Evolutionary conservation across 1,140 invertebrate genomes (phyloP).

Genomic region (Pteromalus puparum): DNA sequence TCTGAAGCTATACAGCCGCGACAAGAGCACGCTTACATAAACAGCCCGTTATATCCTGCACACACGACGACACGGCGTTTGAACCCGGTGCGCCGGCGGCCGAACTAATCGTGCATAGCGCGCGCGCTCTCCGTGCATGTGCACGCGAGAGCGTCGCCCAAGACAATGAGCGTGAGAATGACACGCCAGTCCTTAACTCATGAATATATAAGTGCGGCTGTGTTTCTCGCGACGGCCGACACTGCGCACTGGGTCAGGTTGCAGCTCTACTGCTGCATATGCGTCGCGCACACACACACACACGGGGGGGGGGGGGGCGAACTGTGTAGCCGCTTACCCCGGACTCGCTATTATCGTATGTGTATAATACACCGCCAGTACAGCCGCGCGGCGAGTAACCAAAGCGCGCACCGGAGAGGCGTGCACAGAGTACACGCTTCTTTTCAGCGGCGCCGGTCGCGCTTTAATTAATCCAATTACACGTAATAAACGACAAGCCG

Average conservation of each 20-base stretch:
- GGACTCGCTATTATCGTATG: neutral
- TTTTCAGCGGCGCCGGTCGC: neutral
- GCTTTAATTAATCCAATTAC: conserved; percentile 36
- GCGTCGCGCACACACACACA: too few relatives aligned
- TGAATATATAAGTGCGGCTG: neutral
- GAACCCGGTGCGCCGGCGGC: too few relatives aligned
- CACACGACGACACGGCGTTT: too few relatives aligned
- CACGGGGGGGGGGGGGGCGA: neutral
- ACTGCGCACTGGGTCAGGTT: neutral
- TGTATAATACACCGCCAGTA: neutral
- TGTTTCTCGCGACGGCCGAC: neutral
- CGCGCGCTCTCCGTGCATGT: too few relatives aligned
- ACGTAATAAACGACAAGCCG: conserved; percentile 14
- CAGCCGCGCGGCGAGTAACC: neutral
- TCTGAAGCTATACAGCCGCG: too few relatives aligned
- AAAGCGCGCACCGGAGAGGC: too few relatives aligned
- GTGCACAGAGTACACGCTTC: neutral
- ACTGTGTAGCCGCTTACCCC: neutral
- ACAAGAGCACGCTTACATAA: too few relatives aligned
- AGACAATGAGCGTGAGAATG: conserved; percentile 32
- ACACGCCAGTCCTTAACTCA: neutral
- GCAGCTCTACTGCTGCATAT: too few relatives aligned
- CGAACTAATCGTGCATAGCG: neutral
- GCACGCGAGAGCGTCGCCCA: neutral
- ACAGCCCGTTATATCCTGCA: too few relatives aligned